phyloP scores from a whole-genome alignment of 2,113 vertebrate species.

The Loxodonta africana region DNA sequence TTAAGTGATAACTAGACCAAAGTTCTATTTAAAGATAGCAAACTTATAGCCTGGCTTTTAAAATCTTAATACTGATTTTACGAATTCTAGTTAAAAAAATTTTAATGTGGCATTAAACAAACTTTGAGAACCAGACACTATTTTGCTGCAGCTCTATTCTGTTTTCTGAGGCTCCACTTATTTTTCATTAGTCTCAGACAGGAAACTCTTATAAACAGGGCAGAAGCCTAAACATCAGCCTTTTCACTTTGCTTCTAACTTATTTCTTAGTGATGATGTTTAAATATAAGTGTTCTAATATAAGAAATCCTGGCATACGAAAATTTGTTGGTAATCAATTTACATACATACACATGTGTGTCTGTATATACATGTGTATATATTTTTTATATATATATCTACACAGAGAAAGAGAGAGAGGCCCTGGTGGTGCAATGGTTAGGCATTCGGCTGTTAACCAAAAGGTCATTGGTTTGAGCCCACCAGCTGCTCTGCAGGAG shows the following conservation, averaged over 20 bases:
- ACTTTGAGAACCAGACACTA: neutral
- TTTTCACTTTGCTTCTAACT: neutral
- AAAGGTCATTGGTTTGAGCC: too few relatives aligned
- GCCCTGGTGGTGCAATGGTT: too few relatives aligned
- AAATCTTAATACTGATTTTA: neutral
- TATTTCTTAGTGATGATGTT: conserved; percentile 13
- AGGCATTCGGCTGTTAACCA: too few relatives aligned
- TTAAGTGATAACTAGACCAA: neutral
- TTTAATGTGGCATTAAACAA: neutral
- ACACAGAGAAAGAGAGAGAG: too few relatives aligned
- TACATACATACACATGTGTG: neutral
- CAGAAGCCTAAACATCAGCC: neutral
- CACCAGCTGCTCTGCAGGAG: too few relatives aligned
- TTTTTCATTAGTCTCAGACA: conserved; percentile 1
- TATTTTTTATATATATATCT: too few relatives aligned
- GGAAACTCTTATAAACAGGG: neutral
- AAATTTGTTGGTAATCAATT: neutral
- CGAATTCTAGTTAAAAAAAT: neutral
- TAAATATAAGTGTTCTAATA: neutral
- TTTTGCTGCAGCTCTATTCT: neutral
- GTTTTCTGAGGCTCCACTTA: neutral
- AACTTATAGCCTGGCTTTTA: conserved; percentile 26
- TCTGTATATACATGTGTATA: too few relatives aligned
- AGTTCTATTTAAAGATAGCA: neutral
- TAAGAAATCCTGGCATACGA: neutral